Evolutionary conservation across 2,113 vertebrate genomes (phyloP).

Genomic region (Mohoua ochrocephala): DNA sequence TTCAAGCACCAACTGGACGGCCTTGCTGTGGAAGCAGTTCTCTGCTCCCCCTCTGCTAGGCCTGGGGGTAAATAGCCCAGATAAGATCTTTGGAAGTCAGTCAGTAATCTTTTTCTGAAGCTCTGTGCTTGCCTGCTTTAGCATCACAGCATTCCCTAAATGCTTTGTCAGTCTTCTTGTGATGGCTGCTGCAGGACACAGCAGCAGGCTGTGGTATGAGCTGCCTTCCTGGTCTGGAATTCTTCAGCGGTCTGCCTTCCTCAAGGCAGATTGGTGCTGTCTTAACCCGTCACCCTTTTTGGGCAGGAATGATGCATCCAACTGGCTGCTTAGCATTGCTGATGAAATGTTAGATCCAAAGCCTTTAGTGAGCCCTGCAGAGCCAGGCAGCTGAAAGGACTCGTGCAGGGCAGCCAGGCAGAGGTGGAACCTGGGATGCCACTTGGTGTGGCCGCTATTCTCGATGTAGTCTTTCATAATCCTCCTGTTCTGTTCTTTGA

Average conservation of each 20-base stretch:
- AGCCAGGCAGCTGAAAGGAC: background rate
- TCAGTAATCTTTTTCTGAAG: background rate
- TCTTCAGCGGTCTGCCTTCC: conserved; percentile 5
- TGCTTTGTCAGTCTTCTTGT: background rate
- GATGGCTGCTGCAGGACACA: background rate
- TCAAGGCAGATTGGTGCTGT: background rate
- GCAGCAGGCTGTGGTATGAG: background rate
- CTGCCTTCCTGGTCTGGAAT: background rate
- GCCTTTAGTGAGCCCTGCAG: background rate
- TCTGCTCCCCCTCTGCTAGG: background rate
- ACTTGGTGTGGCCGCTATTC: background rate
- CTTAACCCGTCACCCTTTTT: background rate
- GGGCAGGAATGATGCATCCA: background rate
- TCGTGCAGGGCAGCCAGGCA: background rate
- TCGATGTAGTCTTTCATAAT: background rate
- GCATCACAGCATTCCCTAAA: conserved; percentile 5
- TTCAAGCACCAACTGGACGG: background rate
- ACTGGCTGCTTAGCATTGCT: background rate
- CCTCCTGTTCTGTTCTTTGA: background rate
- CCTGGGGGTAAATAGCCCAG: background rate
- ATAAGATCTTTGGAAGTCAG: background rate
- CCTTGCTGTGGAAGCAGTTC: background rate
- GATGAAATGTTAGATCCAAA: background rate
- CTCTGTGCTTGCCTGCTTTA: background rate
- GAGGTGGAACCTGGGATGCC: background rate